Conservation (phyloP, 2,888 invertebrate species). For the Deroplatys truncata region DNA sequence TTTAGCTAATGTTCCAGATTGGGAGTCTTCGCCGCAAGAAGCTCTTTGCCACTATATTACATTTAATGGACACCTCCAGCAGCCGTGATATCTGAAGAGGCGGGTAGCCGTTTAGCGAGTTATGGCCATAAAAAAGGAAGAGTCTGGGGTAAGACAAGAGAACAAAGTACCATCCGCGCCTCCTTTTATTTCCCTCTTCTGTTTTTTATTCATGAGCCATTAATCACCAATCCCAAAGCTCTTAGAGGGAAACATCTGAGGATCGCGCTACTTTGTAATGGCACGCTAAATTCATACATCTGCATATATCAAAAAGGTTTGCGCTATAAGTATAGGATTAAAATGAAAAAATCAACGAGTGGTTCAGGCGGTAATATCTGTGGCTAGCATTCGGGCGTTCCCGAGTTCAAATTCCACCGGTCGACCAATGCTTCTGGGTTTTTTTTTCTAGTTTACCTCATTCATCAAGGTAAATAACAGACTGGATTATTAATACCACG, state of each 20-base stretch:
- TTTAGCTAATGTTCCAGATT: not conserved
- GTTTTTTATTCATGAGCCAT: constrained; percentile 15
- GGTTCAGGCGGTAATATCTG: too few species aligned
- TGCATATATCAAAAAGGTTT: too few species aligned
- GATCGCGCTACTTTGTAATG: not conserved
- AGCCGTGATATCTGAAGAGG: not conserved
- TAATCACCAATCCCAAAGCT: not conserved
- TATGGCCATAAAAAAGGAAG: not conserved
- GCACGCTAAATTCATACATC: too few species aligned
- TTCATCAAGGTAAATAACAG: too few species aligned
- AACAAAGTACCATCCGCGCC: not conserved
- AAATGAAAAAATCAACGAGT: too few species aligned
- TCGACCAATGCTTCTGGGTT: too few species aligned
- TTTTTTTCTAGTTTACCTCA: too few species aligned
- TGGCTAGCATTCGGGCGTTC: too few species aligned
- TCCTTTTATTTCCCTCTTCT: not conserved
- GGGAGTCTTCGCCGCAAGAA: not conserved
- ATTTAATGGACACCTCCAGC: constrained; percentile 1
- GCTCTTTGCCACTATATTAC: constrained; percentile 1
- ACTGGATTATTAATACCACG: too few species aligned
- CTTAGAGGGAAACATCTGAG: not conserved
- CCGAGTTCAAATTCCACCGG: too few species aligned
- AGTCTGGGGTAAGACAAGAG: not conserved
- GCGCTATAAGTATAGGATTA: too few species aligned
- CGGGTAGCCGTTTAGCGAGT: not conserved